Percentiles rank a stretch among this genome's conserved stretches.
phyloP scores from a whole-genome alignment of 2,797 vertebrate species.

The Eremophila alpestris region DNA sequence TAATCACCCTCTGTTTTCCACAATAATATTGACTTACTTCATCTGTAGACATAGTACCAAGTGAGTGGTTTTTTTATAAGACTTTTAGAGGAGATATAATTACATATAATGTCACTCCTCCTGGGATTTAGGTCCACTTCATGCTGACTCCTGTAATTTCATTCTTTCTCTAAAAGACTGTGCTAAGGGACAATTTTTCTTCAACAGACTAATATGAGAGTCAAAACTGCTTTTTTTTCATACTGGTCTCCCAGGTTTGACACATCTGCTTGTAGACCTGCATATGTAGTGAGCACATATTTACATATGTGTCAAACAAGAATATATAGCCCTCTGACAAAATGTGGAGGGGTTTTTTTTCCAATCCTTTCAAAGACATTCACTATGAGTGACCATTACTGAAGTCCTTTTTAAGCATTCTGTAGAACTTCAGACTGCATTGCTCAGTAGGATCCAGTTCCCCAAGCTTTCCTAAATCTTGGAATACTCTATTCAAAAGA shows the following conservation, averaged over 20 bases:
- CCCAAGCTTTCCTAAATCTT: neutral
- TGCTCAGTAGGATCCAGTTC: neutral
- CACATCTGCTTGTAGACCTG: neutral
- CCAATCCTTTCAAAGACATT: neutral
- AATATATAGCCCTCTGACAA: neutral
- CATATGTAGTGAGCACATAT: neutral
- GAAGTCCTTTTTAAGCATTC: neutral
- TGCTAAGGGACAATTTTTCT: neutral
- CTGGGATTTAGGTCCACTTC: neutral
- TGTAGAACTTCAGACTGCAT: neutral
- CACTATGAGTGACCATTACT: neutral
- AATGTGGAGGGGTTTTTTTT: fast-evolving
- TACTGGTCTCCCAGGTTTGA: neutral
- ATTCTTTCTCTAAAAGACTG: neutral
- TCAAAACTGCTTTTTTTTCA: neutral
- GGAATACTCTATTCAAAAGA: neutral
- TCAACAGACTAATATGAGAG: neutral
- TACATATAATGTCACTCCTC: neutral
- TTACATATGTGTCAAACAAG: neutral
- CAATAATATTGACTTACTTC: neutral
- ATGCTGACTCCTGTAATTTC: neutral
- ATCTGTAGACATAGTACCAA: neutral
- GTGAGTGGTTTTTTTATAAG: neutral
- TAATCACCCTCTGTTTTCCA: neutral
- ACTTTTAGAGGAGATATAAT: neutral